phyloP scores from a whole-genome alignment of 2,113 vertebrate species.

The Emydocephalus ijimae region DNA sequence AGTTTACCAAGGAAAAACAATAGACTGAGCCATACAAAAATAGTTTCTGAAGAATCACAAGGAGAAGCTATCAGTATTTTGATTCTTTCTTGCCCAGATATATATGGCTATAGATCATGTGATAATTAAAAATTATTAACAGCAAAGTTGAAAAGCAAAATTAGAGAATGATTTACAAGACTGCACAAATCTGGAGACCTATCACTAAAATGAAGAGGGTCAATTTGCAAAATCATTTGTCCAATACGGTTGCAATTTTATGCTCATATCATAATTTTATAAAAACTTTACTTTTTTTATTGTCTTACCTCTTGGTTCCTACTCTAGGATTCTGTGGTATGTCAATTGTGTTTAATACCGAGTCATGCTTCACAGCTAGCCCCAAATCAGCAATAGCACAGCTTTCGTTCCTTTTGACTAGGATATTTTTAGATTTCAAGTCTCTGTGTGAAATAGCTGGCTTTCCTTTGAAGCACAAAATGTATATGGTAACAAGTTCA shows the following conservation, averaged over 20 bases:
- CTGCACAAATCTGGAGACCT: not conserved
- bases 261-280: not conserved
- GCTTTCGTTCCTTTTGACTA: constrained; percentile 91
- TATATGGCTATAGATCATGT: not conserved
- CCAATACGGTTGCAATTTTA: not conserved
- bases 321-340: constrained; percentile 91
- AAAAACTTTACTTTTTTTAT: not conserved
- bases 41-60: not conserved
- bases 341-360: constrained; percentile 85
- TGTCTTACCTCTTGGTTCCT: constrained; percentile 87
- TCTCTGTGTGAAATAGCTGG: constrained; percentile 96
- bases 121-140: not conserved
- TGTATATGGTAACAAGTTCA: not conserved
- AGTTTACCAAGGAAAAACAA: not conserved
- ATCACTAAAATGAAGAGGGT: not conserved
- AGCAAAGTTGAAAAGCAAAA: not conserved
- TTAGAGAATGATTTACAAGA: not conserved
- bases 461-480: constrained; percentile 76
- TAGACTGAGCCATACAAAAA: not conserved
- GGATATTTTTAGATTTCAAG: constrained; percentile 96
- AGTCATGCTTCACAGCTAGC: constrained; percentile 93
- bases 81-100: not conserved
- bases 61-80: not conserved
- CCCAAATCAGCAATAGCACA: constrained; percentile 95
- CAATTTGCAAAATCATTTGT: not conserved